A percentile compares a stretch with the other conserved stretches of the same genome.
Conservation (phyloP, 2,888 invertebrate species). For the Athalia circularis region DNA sequence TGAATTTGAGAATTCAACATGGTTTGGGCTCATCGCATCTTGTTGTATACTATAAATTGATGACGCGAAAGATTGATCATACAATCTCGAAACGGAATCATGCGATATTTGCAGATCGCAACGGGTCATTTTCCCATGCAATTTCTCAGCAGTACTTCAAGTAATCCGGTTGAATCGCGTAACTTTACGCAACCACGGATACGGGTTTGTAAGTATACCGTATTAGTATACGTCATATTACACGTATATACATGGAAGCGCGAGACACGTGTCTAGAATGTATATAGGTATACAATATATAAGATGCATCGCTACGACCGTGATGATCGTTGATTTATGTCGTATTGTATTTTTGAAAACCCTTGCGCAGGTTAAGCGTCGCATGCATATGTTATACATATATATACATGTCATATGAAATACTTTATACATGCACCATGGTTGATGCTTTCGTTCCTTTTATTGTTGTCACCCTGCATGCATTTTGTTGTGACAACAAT, state of each 20-base stretch:
- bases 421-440: conserved; percentile 29
- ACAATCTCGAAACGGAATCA: too few species aligned
- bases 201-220: too few species aligned
- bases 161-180: too few species aligned
- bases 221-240: too few species aligned
- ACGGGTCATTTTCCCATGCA: too few species aligned
- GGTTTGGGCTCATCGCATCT: too few species aligned
- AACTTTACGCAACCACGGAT: too few species aligned
- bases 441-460: conserved; percentile 48
- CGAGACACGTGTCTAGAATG: conserved; percentile 12
- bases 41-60: neutral
- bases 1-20: too few species aligned
- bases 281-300: conserved; percentile 33
- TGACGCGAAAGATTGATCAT: too few species aligned
- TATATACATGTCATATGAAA: conserved; percentile 51
- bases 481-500: conserved; percentile 62
- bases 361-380: conserved; percentile 48
- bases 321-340: conserved; percentile 63
- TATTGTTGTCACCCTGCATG: conserved; percentile 48
- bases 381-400: conserved; percentile 51
- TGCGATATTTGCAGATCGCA: too few species aligned
- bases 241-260: neutral
- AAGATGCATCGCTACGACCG: conserved; percentile 33
- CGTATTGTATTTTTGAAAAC: conserved; percentile 60
- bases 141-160: too few species aligned